Evolutionary conservation across 2,888 invertebrate genomes (phyloP).

Genomic region (Himalopsyche tibetana): DNA sequence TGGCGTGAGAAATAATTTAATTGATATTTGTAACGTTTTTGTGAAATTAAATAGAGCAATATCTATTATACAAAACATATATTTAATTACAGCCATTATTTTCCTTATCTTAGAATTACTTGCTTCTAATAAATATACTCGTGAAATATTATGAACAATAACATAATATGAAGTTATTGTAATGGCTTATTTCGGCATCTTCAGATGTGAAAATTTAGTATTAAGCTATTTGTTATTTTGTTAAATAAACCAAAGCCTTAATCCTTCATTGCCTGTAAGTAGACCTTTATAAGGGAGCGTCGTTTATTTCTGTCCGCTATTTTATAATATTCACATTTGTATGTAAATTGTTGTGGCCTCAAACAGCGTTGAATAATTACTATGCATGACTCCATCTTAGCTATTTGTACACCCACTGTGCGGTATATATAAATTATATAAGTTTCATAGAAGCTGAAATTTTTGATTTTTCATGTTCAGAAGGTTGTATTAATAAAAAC

Average conservation of each 20-base stretch:
- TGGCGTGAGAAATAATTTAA: no score
- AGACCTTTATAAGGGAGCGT: constrained; percentile 32
- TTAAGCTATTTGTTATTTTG: no score
- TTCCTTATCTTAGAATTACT: no score
- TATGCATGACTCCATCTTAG: constrained; percentile 46
- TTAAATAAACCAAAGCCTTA: neutral
- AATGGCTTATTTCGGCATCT: no score
- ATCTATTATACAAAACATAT: no score
- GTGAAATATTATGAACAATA: no score
- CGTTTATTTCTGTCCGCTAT: constrained; percentile 50
- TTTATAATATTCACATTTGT: constrained; percentile 59
- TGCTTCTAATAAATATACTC: no score
- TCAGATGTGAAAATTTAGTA: no score
- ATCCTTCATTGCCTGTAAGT: constrained; percentile 26
- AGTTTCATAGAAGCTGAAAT: neutral
- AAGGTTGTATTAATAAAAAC: neutral
- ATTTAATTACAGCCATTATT: no score
- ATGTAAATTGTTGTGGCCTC: constrained; percentile 58
- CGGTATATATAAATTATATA: neutral
- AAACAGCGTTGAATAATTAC: constrained; percentile 42
- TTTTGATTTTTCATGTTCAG: neutral
- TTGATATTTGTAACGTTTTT: no score
- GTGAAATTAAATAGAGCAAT: no score
- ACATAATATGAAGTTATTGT: no score
- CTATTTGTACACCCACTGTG: neutral